phyloP scores from a whole-genome alignment of 2,797 vertebrate genomes.

The Euthynnus affinis region DNA sequence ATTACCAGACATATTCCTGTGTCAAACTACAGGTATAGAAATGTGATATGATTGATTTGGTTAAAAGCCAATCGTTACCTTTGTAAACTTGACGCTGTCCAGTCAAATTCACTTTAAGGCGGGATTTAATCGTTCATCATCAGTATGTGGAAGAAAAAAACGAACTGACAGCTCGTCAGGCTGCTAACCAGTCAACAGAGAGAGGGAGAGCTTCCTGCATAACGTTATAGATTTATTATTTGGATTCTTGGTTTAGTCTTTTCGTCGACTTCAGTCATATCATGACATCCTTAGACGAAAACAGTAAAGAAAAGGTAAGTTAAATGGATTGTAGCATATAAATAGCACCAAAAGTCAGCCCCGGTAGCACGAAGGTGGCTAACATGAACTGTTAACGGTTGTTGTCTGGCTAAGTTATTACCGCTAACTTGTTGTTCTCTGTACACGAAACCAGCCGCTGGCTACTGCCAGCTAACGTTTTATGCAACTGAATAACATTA shows the following conservation, averaged over 20 bases:
- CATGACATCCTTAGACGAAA: conserved; percentile 85
- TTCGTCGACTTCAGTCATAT: conserved; percentile 22
- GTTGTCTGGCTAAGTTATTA: conserved; percentile 52
- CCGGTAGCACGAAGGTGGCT: conserved; percentile 29
- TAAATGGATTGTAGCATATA: background rate
- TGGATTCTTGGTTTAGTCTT: conserved; percentile 29
- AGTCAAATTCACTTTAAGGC: conserved; percentile 40
- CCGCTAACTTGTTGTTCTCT: conserved; percentile 53
- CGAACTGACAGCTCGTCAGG: conserved; percentile 77
- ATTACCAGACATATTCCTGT: rapidly evolving
- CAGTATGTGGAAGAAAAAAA: conserved; percentile 46
- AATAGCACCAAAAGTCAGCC: conserved; percentile 25
- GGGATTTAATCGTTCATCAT: conserved; percentile 45
- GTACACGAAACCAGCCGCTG: conserved; percentile 20
- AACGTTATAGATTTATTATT: conserved; percentile 57
- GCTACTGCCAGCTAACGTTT: conserved; percentile 52
- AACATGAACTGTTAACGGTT: conserved; percentile 41
- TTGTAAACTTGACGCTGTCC: conserved; percentile 33
- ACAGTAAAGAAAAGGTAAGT: conserved; percentile 84
- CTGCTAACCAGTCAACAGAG: conserved; percentile 50
- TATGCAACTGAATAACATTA: background rate
- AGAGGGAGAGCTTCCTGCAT: conserved; percentile 56
- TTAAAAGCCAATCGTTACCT: conserved; percentile 40
- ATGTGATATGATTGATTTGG: conserved; percentile 35
- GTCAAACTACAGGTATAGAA: background rate